phyloP scores from a whole-genome alignment of 2,797 vertebrate genomes.

The Urosaurus nigricauda region DNA sequence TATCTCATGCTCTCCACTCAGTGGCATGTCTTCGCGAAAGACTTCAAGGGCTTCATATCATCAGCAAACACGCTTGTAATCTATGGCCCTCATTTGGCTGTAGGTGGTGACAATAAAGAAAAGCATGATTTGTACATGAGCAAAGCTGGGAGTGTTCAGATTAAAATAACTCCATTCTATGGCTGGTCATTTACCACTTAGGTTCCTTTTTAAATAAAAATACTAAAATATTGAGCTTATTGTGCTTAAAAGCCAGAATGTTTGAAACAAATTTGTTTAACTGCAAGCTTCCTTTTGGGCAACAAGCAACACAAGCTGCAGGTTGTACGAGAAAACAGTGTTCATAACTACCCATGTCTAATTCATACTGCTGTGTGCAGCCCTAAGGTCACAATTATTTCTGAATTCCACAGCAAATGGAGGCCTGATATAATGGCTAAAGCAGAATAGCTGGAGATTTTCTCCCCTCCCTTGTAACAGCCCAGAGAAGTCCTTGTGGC shows the following conservation, averaged over 20 bases:
- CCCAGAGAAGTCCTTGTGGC: conserved; percentile 67
- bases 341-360: conserved; percentile 54
- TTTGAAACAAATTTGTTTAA: conserved; percentile 55
- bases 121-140: conserved; percentile 37
- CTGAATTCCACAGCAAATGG: conserved; percentile 70
- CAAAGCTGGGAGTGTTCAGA: conserved; percentile 43
- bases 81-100: conserved; percentile 52
- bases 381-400: conserved; percentile 78
- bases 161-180: conserved; percentile 46
- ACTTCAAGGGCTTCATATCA: conserved; percentile 59
- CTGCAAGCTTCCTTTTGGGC: conserved; percentile 64
- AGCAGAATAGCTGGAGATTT: conserved; percentile 46
- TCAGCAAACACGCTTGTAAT: conserved; percentile 60
- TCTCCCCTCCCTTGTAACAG: conserved; percentile 35
- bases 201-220: conserved; percentile 42
- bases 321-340: not conserved
- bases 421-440: conserved; percentile 58
- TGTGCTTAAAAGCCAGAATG: conserved; percentile 53
- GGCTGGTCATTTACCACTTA: conserved; percentile 21
- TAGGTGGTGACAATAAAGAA: conserved; percentile 39
- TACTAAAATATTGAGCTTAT: conserved; percentile 33
- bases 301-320: conserved; percentile 56
- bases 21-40: conserved; percentile 57
- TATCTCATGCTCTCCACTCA: conserved; percentile 62
- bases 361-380: conserved; percentile 65